A percentile compares a stretch with the other conserved stretches of the same genome.
These are phyloP conservation scores for Indicator indicator DNA, from an alignment of 2,113 vertebrate species.

Conservation along the genomic window DNA sequence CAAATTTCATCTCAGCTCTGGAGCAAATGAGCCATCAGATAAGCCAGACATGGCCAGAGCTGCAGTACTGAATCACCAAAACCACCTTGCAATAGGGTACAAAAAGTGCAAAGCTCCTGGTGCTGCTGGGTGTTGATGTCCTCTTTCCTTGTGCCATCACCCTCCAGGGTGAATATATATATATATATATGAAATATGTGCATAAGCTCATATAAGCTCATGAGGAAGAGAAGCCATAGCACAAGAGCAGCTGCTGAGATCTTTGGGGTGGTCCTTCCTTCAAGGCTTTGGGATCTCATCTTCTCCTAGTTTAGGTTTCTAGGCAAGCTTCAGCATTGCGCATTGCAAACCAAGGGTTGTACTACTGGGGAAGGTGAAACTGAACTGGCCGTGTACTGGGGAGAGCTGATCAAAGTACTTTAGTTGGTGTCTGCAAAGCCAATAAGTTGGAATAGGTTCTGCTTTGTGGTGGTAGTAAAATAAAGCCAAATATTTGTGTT, in stretches of 20 bases:
- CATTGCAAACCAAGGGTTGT: not conserved
- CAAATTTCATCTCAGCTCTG: not conserved
- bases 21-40: not conserved
- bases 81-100: not conserved
- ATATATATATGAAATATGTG: not conserved
- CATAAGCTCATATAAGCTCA: not conserved
- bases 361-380: not conserved
- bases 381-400: fast-evolving
- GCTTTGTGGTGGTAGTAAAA: fast-evolving
- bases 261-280: not conserved
- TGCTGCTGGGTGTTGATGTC: not conserved
- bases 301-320: not conserved
- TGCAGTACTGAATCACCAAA: not conserved
- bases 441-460: not conserved
- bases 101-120: not conserved
- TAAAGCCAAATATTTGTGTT: not conserved
- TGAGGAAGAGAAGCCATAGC: not conserved
- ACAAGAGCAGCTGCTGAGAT: not conserved
- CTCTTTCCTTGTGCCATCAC: not conserved
- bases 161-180: not conserved
- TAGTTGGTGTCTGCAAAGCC: not conserved
- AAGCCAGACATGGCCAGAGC: not conserved
- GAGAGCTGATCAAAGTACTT: not conserved
- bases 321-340: not conserved
- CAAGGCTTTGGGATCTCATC: not conserved